These are phyloP conservation scores for Busseola fusca DNA, from an alignment of 2,888 invertebrate species.

Conservation along the genomic window DNA sequence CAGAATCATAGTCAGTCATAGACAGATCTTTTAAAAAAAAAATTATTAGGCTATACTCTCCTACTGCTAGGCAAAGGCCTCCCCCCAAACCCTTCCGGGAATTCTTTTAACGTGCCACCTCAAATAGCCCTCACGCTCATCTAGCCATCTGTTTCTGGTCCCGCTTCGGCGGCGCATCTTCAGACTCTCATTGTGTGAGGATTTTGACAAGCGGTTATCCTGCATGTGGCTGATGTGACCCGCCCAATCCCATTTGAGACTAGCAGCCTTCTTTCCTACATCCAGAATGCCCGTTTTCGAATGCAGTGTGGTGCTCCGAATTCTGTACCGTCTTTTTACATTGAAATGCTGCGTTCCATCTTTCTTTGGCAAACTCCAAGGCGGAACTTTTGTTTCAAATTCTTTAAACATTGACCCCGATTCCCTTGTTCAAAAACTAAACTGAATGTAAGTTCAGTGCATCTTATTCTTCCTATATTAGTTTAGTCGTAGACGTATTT, in stretches of 20 bases:
- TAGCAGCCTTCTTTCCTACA: background rate
- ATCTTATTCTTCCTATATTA: no score
- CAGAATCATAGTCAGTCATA: background rate
- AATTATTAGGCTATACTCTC: no score
- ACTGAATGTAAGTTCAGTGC: no score
- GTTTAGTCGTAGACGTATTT: no score
- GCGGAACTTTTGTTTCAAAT: background rate
- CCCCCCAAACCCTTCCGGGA: background rate
- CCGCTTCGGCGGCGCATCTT: background rate
- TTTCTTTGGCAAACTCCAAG: background rate
- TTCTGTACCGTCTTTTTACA: background rate
- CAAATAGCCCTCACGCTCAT: background rate
- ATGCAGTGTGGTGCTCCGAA: background rate
- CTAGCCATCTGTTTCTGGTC: background rate
- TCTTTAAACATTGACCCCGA: background rate
- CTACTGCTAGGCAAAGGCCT: background rate
- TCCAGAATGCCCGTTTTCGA: background rate
- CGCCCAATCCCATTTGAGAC: background rate
- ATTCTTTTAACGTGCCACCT: background rate
- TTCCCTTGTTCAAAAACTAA: no score
- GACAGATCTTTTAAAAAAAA: background rate
- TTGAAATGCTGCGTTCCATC: background rate
- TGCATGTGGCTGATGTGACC: background rate
- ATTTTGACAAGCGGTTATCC: background rate
- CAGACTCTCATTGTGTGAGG: background rate